Conservation (phyloP, 2,888 invertebrate genomes). For the Drosophila anomelani region DNA sequence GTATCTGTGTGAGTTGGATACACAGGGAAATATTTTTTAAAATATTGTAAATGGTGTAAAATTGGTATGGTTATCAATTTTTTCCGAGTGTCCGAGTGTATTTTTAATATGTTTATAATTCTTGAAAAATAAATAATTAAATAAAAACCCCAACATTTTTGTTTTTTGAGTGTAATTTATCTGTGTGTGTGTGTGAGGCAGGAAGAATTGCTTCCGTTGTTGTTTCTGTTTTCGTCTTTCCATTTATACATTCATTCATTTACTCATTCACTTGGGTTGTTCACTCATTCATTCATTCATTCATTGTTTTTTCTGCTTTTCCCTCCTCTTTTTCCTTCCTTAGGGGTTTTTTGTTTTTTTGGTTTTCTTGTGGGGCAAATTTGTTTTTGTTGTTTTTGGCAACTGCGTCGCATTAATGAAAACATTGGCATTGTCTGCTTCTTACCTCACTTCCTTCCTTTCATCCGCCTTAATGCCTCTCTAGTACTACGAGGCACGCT, state of each 20-base stretch:
- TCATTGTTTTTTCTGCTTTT: constrained; percentile 9
- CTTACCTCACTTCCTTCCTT: constrained; percentile 78
- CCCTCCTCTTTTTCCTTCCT: constrained; percentile 25
- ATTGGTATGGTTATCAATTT: not conserved
- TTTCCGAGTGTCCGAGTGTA: not conserved
- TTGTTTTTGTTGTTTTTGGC: constrained; percentile 67
- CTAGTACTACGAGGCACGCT: constrained; percentile 35
- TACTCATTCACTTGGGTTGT: constrained; percentile 53
- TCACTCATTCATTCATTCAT: constrained; percentile 66
- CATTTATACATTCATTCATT: constrained; percentile 59
- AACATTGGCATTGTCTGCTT: constrained; percentile 77
- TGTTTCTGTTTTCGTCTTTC: constrained; percentile 55
- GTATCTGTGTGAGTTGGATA: constrained; percentile 32
- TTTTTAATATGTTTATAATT: too few species aligned
- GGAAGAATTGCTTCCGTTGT: constrained; percentile 55
- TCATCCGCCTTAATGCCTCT: constrained; percentile 45
- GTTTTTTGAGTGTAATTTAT: not conserved
- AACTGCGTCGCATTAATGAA: constrained; percentile 79
- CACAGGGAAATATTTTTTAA: not conserved
- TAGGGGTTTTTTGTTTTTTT: constrained; percentile 18
- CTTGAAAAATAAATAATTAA: too few species aligned
- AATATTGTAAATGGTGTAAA: too few species aligned
- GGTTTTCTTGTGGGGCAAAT: constrained; percentile 23
- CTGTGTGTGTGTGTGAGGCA: constrained; percentile 4
- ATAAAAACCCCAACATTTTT: too few species aligned